Conservation (phyloP, 2,113 vertebrate species). For the Centropus unirufus region DNA sequence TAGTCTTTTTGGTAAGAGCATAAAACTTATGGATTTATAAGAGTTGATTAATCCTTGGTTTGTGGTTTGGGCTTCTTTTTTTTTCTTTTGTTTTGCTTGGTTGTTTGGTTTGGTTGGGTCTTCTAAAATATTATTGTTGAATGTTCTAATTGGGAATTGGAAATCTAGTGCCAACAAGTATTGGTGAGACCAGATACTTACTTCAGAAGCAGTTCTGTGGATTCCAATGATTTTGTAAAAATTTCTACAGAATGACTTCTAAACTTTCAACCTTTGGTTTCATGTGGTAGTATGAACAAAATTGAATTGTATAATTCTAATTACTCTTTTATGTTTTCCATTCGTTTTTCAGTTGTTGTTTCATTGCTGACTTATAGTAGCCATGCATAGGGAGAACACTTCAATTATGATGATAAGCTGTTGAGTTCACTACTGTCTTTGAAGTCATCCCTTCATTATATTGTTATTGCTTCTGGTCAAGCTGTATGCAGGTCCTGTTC, state of each 20-base stretch:
- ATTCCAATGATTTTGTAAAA: not conserved
- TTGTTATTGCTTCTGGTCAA: not conserved
- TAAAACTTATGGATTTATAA: not conserved
- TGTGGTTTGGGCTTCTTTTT: not conserved
- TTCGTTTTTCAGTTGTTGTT: not conserved
- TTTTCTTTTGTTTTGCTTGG: not conserved
- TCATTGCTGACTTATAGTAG: not conserved
- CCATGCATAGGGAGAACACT: not conserved
- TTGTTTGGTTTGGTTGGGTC: not conserved
- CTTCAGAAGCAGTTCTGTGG: not conserved
- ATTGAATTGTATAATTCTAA: not conserved
- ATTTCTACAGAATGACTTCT: not conserved
- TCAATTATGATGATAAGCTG: not conserved
- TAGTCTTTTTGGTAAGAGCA: not conserved
- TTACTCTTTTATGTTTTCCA: not conserved
- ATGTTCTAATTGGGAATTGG: fast-evolving
- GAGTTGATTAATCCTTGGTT: not conserved
- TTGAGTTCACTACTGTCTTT: not conserved
- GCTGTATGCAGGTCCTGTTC: fast-evolving
- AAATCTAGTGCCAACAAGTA: not conserved
- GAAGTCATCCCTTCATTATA: not conserved
- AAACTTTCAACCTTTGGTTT: not conserved
- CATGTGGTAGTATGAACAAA: not conserved
- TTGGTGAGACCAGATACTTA: not conserved
- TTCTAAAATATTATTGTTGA: not conserved